Base-by-base conservation (phyloP, 2,888 invertebrate species). In the Drosophila pseudotalamancana region DNA sequence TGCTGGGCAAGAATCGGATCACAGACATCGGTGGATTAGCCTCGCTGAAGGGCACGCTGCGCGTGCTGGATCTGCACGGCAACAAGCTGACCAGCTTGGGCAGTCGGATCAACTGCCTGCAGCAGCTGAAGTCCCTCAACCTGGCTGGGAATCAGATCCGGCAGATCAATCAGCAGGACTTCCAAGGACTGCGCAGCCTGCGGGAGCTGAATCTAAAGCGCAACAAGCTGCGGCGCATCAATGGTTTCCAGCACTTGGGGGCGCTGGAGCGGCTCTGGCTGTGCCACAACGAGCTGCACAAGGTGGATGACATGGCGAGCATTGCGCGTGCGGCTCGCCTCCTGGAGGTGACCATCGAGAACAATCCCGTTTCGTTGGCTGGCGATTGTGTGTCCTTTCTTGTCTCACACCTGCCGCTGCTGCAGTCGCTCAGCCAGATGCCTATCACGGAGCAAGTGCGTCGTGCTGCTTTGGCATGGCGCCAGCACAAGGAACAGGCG, bases 51-150 rank as follows among this genome's bases (percentile, higher is more conserved):
- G 66, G 64, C 1, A 96, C 97, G 80, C 91, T 98, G 68, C 97
- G 98, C 92, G 97, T 98, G 8, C 92, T 98, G 66, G 98, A 98
- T 92, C 93, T 98, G 72, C 98, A 98, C 91, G 98, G 98, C 25
- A 98, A 98, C 92, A 95, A 97, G 92, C 96, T 98, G 74, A 92
- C 93, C 27, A 83, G 80, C 14, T 82, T 92, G 53, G 88, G 90
- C 18, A 92, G 92, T 70, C 89, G 90, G 60, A 90, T 92, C 64
- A 91, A 91, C 39, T 95, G 95, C 90, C 93, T 97, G 67, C 92
- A 92, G 49, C 95, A 97, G 79, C 92, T 98, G 48, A 96, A 98
- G 92, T 97, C 98, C 11, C 93, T 98, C 45, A 98, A 98, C 92
- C 93, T 98, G 84, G 98, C 98, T 43, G 98, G 98, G 19, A 98